Percentiles rank a stretch among this genome's conserved stretches.
phyloP scores from a whole-genome alignment of 2,888 invertebrate species.

The Chydorus sphaericus region DNA sequence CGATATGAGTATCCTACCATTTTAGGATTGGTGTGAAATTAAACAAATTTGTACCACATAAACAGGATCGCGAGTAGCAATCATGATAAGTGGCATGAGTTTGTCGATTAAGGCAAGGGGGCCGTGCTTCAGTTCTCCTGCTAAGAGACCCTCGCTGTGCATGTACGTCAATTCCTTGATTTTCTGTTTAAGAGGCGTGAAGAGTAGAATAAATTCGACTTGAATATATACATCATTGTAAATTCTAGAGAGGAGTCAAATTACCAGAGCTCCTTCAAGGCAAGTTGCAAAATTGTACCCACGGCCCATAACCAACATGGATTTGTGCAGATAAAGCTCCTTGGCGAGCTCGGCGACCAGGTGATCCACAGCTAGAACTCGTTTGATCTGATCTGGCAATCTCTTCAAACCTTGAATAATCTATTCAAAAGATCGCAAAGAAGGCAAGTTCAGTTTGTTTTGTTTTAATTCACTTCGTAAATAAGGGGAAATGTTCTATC shows the following conservation, averaged over 20 bases:
- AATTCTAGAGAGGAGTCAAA: conserved; percentile 21
- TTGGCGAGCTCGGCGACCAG: conserved; percentile 75
- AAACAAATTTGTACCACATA: conserved; percentile 58
- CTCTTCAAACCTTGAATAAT: conserved; percentile 79
- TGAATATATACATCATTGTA: conserved; percentile 5
- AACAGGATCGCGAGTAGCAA: conserved; percentile 89
- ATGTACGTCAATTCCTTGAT: conserved; percentile 99
- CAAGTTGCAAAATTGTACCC: conserved; percentile 99
- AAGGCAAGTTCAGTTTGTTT: too few relatives aligned
- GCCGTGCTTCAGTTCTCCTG: conserved; percentile 97
- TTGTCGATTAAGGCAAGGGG: conserved; percentile 94
- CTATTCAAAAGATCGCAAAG: too few relatives aligned
- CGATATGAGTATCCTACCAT: not conserved
- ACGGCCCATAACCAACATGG: conserved; percentile 93
- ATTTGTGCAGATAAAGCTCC: conserved; percentile 81
- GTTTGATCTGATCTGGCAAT: conserved; percentile 73
- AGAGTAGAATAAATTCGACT: too few relatives aligned
- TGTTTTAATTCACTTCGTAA: too few relatives aligned
- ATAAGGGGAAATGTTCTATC: too few relatives aligned
- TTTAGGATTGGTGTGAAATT: too few relatives aligned
- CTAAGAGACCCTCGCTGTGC: conserved; percentile 99
- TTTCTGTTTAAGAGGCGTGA: conserved; percentile 62
- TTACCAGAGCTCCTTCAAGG: conserved; percentile 82
- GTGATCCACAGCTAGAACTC: conserved; percentile 73
- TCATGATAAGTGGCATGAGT: conserved; percentile 97